These are phyloP conservation scores for Streptopelia turtur DNA, from an alignment of 2,797 vertebrate species.

Conservation along the genomic window DNA sequence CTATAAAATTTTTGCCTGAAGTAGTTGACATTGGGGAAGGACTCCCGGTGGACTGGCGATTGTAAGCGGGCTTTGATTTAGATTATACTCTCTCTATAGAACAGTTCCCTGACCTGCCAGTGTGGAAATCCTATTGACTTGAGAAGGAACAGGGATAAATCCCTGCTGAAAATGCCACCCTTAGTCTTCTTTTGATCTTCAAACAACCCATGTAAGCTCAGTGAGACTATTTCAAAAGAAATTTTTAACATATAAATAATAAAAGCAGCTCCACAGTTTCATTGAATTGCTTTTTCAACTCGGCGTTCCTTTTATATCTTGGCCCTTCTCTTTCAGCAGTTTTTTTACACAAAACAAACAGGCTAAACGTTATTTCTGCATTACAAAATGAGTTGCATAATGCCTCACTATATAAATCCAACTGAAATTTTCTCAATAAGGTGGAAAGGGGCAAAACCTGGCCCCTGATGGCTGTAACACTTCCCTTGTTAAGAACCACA, in stretches of 20 bases:
- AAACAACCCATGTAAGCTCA: neutral
- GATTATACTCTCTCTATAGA: neutral
- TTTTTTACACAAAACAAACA: neutral
- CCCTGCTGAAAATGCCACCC: neutral
- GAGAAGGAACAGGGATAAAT: neutral
- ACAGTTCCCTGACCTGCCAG: neutral
- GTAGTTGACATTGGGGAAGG: neutral
- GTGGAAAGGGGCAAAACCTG: neutral
- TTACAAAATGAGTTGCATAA: neutral
- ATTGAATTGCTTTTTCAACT: neutral
- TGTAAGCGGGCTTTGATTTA: neutral
- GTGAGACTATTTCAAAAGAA: neutral
- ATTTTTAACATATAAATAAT: neutral
- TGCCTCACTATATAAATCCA: neutral
- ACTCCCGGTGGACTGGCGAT: neutral
- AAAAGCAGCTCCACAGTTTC: neutral
- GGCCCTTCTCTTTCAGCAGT: neutral
- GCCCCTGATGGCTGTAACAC: neutral
- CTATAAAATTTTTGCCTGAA: neutral
- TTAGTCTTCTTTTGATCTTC: slow-evolving; percentile 27
- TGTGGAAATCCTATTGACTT: slow-evolving; percentile 24
- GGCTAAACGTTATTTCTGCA: neutral
- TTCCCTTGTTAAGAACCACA: neutral
- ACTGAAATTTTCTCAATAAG: neutral
- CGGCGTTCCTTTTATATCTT: neutral